These are phyloP conservation scores for Typhlomys cinereus DNA, from an alignment of 2,113 vertebrate species.

Conservation along the genomic window DNA sequence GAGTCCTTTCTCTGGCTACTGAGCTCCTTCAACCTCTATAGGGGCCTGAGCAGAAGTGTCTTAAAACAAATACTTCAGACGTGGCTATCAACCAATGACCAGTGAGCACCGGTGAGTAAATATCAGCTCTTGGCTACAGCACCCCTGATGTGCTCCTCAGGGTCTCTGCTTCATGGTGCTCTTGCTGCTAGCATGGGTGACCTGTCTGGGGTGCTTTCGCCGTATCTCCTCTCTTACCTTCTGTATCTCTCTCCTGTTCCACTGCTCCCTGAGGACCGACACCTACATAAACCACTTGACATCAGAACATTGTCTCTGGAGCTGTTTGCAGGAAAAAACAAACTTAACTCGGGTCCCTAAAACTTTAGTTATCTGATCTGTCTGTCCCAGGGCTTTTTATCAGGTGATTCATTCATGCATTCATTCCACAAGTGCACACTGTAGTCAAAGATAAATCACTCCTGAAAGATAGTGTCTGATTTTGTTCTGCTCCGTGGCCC, in stretches of 20 bases:
- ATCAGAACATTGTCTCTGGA: background rate
- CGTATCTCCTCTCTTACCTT: background rate
- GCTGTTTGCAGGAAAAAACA: background rate
- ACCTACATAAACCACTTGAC: background rate
- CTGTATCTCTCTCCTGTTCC: background rate
- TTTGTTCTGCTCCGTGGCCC: background rate
- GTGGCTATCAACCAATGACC: background rate
- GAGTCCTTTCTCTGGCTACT: background rate
- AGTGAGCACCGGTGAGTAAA: background rate
- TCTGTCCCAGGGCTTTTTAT: background rate
- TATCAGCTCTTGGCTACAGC: background rate
- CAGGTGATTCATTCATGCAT: background rate
- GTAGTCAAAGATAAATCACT: background rate
- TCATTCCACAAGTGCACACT: background rate
- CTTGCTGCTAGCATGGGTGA: fast-evolving
- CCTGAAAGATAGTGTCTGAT: background rate
- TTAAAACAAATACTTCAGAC: background rate
- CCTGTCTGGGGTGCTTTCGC: background rate
- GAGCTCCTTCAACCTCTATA: background rate
- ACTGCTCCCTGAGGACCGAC: background rate
- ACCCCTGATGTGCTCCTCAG: background rate
- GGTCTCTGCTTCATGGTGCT: background rate
- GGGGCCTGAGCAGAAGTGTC: background rate
- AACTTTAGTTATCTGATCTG: background rate
- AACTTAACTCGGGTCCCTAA: background rate